Percentiles rank a stretch among this genome's conserved stretches.
Evolutionary conservation across 2,888 invertebrate genomes (phyloP).

Genomic region (Panorpa germanica): DNA sequence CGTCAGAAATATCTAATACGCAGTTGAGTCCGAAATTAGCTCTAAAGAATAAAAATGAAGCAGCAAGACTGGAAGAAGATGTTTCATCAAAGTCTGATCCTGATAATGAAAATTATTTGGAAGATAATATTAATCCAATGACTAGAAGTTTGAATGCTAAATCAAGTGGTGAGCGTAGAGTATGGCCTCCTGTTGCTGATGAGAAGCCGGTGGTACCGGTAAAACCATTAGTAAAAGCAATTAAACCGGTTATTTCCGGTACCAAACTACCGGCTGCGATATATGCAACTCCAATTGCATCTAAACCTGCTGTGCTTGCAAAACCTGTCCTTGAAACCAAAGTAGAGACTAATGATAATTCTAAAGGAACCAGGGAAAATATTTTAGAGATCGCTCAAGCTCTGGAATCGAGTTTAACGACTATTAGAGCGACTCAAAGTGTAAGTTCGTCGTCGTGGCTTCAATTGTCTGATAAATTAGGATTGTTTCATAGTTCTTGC

Average conservation of each 20-base stretch:
- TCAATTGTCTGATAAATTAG: constrained; percentile 61
- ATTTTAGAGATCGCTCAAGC: constrained; percentile 46
- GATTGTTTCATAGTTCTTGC: constrained; percentile 65
- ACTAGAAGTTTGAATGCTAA: constrained; percentile 12
- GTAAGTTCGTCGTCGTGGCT: constrained; percentile 49
- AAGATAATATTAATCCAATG: constrained; percentile 11
- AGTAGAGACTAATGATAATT: constrained; percentile 27
- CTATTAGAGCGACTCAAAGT: constrained; percentile 27
- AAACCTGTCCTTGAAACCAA: constrained; percentile 29
- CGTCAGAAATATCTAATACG: constrained; percentile 17
- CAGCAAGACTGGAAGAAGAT: constrained; percentile 12
- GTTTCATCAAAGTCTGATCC: constrained; percentile 8
- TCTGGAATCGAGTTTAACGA: constrained; percentile 42
- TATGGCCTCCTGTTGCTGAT: constrained; percentile 28
- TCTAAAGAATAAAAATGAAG: constrained; percentile 24
- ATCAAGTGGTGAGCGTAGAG: constrained; percentile 23
- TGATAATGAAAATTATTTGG: constrained; percentile 12
- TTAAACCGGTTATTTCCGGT: constrained; percentile 30
- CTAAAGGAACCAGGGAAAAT: constrained; percentile 30
- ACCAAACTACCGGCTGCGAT: constrained; percentile 37
- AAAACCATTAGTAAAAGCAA: constrained; percentile 42
- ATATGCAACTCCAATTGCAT: constrained; percentile 56
- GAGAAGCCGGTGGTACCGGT: constrained; percentile 53
- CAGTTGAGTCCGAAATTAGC: constrained; percentile 46
- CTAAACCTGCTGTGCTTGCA: constrained; percentile 29